Evolutionary conservation across 2,113 vertebrate genomes (phyloP), one percentile per base, ranked within the genome.

Genomic region (Tiliqua scincoides): DNA sequence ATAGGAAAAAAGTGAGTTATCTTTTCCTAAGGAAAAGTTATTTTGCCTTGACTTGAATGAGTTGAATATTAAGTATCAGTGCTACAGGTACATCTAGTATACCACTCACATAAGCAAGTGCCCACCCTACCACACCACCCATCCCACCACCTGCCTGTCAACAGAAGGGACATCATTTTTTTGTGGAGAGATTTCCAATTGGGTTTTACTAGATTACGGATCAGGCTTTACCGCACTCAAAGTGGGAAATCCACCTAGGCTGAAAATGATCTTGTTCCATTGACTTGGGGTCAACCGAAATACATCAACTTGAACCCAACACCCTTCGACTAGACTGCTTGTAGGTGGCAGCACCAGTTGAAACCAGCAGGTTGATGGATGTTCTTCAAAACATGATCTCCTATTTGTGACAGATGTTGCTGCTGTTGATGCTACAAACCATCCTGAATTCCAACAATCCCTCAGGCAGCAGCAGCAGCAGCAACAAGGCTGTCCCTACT

Each of bases 11-110:
- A 32, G 21, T 40, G 2, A 57, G 54, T 3, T 62, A 18, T 6
- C 23, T 72, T 90, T 84, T 74, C 89, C 88, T 7, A 15, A 63
- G 82, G 20, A 74, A 94, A 91, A 93, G 84, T 91, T 93, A 20
- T 74, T 79, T 75, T 40, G 92, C 91, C 90, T 95, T 93, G 93
- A 82, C 68, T 83, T 0, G 62, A 61, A 87, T 79, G 89, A 76
- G 89, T 89, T 12, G 73, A 73, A 85, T 91, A 79, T 12, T 88
- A 90, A 83, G 71, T 8, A 0, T 23, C 4, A 11, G 30, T 68
- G 62, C 11, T 86, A 27, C 79, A 3, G 59, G 86, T 88, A 43
- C 67, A 40, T 82, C 63, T 83, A 40, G 30, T 18, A 4, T 35
- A 35, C 54, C n/a, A 43, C 2, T 79, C 21, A 40, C 52, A 3